Evolutionary conservation across 1,140 invertebrate species (phyloP).

Genomic region (Drosophila bipectinata): DNA sequence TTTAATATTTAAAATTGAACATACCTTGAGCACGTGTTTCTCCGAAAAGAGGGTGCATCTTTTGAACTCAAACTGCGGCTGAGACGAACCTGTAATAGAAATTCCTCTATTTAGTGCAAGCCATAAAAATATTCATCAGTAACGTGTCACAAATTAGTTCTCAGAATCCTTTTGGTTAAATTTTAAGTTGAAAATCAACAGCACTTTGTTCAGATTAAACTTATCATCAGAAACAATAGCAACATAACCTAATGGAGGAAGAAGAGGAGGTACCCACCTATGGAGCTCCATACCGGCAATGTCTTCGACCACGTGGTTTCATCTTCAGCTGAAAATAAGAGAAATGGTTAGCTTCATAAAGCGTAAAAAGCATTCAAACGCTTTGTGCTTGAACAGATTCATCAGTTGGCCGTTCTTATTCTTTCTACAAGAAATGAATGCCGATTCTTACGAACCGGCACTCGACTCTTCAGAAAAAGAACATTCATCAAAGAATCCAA

Average conservation of each 20-base stretch:
- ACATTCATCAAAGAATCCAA: slow-evolving; percentile 62
- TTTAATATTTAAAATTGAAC: neutral
- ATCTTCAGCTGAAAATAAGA: slow-evolving; percentile 11
- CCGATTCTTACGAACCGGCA: slow-evolving; percentile 29
- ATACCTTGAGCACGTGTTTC: slow-evolving; percentile 9
- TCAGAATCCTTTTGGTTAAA: slow-evolving; percentile 80
- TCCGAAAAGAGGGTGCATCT: neutral
- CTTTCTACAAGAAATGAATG: slow-evolving; percentile 71
- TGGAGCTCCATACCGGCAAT: slow-evolving; percentile 7
- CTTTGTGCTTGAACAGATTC: neutral
- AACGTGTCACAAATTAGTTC: neutral
- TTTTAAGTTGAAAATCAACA: slow-evolving; percentile 69
- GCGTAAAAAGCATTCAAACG: neutral
- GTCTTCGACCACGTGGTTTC: slow-evolving; percentile 47
- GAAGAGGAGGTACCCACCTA: slow-evolving; percentile 21
- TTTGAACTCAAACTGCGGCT: neutral
- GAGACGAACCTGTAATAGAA: neutral
- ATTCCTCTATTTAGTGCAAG: neutral
- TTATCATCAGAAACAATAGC: slow-evolving; percentile 61
- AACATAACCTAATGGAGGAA: neutral
- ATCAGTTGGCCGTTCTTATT: slow-evolving; percentile 83
- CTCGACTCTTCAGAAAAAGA: slow-evolving; percentile 76
- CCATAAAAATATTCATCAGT: neutral
- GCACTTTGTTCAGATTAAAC: slow-evolving; percentile 59
- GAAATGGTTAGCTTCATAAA: neutral